A percentile compares a stretch with the other conserved stretches of the same genome.
These are phyloP conservation scores for Pectinophora gossypiella DNA, from an alignment of 1,140 invertebrate species.

Conservation along the genomic window DNA sequence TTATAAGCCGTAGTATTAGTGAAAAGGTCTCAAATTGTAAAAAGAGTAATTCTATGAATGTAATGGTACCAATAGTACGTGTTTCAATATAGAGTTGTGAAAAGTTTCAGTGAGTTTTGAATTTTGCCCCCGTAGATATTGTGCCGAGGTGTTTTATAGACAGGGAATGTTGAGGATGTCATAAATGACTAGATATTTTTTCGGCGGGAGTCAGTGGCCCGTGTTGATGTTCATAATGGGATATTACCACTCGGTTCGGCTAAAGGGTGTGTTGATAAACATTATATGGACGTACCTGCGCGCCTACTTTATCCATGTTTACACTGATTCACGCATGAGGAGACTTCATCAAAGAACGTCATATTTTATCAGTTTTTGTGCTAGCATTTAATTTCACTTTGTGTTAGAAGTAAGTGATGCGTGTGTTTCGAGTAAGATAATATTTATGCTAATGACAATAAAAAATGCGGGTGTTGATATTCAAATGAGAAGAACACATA, in stretches of 20 bases:
- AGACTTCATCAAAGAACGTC: neutral
- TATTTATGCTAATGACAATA: too few relatives aligned
- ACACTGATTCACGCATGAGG: neutral
- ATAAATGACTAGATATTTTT: neutral
- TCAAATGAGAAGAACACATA: too few relatives aligned
- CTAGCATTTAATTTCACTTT: neutral
- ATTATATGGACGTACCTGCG: too few relatives aligned
- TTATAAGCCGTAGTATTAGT: slow-evolving; percentile 35
- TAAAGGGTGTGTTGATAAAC: neutral
- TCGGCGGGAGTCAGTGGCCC: neutral
- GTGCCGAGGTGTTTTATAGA: neutral
- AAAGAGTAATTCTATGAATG: too few relatives aligned
- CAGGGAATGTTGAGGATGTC: too few relatives aligned
- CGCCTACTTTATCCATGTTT: neutral
- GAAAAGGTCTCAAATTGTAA: slow-evolving; percentile 35
- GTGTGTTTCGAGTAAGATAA: too few relatives aligned
- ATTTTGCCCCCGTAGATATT: neutral
- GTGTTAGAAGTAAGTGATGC: too few relatives aligned
- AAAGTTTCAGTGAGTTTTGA: too few relatives aligned
- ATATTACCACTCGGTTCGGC: neutral
- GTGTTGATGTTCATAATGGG: neutral
- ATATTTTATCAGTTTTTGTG: neutral
- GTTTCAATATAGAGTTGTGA: too few relatives aligned
- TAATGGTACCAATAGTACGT: too few relatives aligned
- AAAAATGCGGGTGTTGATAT: too few relatives aligned